phyloP scores from a whole-genome alignment of 2,113 vertebrate species.

The Crypturellus undulatus region DNA sequence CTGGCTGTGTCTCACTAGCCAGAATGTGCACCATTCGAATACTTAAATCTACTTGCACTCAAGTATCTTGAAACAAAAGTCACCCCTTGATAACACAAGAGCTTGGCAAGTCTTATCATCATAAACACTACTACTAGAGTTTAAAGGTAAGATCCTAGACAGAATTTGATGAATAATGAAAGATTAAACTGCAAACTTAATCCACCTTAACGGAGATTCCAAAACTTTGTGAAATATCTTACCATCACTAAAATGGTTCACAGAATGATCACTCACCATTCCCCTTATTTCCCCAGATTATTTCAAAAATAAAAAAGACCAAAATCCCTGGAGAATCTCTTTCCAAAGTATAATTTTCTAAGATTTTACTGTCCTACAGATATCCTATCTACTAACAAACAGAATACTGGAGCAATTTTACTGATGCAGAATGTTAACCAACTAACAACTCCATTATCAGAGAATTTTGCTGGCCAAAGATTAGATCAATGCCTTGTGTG shows the following conservation, averaged over 20 bases:
- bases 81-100: background rate
- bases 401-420: no score
- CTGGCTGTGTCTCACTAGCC: background rate
- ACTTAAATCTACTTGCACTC: background rate
- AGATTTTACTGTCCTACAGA: background rate
- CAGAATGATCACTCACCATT: background rate
- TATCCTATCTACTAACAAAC: no score
- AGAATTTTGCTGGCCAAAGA: background rate
- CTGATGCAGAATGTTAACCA: no score
- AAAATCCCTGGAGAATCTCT: no score
- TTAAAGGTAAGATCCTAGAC: background rate
- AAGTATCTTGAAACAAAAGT: background rate
- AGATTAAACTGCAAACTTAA: background rate
- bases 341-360: background rate
- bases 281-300: no score
- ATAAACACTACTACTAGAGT: background rate
- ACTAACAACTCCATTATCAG: no score
- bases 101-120: background rate
- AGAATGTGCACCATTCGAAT: background rate
- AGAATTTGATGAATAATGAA: background rate
- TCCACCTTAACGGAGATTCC: background rate
- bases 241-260: background rate
- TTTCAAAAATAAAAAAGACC: background rate
- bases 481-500: background rate
- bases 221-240: background rate